Percentiles rank a stretch among this genome's conserved stretches.
These are phyloP conservation scores for Epinotia bilunana DNA, from an alignment of 2,888 invertebrate genomes.

Conservation along the genomic window DNA sequence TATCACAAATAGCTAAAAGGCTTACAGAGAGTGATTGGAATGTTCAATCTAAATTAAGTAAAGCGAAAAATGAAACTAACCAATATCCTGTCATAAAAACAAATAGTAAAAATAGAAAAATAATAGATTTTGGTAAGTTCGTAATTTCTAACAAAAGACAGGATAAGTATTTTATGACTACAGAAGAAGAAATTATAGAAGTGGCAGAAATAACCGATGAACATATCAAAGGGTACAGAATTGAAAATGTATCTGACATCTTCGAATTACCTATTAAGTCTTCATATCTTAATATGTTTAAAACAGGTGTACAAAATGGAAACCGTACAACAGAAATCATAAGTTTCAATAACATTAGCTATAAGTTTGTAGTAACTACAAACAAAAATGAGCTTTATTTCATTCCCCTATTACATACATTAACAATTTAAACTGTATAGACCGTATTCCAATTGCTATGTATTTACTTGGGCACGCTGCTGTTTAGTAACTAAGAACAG, in stretches of 20 bases:
- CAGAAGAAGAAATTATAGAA: constrained; percentile 37
- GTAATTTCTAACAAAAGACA: constrained; percentile 30
- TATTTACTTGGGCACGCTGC: no score
- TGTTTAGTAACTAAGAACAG: no score
- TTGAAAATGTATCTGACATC: constrained; percentile 38
- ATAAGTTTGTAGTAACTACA: background rate
- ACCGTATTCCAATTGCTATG: no score
- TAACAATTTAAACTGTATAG: no score
- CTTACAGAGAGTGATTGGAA: constrained; percentile 5
- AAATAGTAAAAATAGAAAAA: background rate
- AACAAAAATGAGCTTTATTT: background rate
- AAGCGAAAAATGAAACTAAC: background rate
- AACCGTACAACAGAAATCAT: constrained; percentile 1
- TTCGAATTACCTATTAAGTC: constrained; percentile 37
- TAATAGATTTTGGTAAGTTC: background rate
- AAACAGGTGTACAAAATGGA: constrained; percentile 20
- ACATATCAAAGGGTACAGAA: constrained; percentile 38
- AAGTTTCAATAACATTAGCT: background rate
- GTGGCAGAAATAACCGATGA: constrained; percentile 31
- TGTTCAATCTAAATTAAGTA: background rate
- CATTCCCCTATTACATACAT: background rate
- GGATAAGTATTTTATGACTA: constrained; percentile 41
- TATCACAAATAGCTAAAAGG: constrained; percentile 32
- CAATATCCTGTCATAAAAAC: background rate
- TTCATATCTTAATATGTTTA: constrained; percentile 38